Base-by-base conservation (phyloP, 1,140 invertebrate genomes). In the Holotrichia oblita region DNA sequence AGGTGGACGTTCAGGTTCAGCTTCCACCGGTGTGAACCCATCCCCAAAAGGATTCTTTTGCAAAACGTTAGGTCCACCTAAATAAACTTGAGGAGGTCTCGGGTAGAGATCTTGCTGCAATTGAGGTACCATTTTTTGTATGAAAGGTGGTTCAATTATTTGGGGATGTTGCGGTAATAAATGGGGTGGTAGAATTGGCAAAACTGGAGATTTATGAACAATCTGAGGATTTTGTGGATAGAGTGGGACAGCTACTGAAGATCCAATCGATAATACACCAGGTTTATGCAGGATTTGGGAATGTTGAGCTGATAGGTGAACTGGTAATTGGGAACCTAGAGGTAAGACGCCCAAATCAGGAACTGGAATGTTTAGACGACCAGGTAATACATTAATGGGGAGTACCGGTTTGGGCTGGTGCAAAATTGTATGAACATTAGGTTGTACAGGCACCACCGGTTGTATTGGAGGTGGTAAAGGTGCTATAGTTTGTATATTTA, bases 321-420 rank as follows among this genome's bases (percentile, higher is more conserved):
- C 75, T 22, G 75, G 75, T n/a, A 76, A 41, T 20, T 20, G 17
- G 8, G 75, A n/a, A 6, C 75, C 75, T 20, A 76, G 48, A 8
- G 75, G 75, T n/a, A 76, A 17, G 7, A 76, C 75, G 6, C 75
- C 75, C 48, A 76, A 55, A 76, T 76, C 44, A 10, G 75, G 75
- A 76, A 76, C 75, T 8, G 75, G 75, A n/a, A 76, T 27, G 48
- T 76, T 44, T 8, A 74, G 12, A 20, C 22, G 48, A 12, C 75
- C 75, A 6, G 75, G 75, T 27, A 76, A 12, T 3, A 55, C 22
- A 27, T 76, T 76, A 55, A 76, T 55, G 22, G 75, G 75, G 9
- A 74, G 1, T 14, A 59, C 6, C 0, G 41, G 20, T 12, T 24
- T 55, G 41, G n/a, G 41, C 6, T 40, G 17, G 17, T 48, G 44